phyloP scores from a whole-genome alignment of 2,113 vertebrate species.

The Anarhynchus alexandrinus region DNA sequence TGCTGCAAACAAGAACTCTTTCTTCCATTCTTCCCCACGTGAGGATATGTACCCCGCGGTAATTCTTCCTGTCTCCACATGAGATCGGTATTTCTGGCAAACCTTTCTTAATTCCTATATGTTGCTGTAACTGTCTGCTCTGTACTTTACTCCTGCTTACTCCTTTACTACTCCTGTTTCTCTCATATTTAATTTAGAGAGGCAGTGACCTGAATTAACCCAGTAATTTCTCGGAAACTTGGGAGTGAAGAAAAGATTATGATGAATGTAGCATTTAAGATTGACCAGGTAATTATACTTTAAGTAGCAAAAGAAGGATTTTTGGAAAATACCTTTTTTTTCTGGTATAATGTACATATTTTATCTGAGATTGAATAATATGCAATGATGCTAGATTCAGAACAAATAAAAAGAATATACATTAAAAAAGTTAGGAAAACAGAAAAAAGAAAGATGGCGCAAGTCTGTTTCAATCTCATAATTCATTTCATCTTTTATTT shows the following conservation, averaged over 20 bases:
- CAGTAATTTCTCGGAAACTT: not conserved
- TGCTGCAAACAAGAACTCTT: not conserved
- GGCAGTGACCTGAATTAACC: not conserved
- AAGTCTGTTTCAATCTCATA: not conserved
- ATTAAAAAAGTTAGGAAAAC: not conserved
- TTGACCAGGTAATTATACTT: not conserved
- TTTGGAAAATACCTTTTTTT: not conserved
- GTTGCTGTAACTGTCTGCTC: slow-evolving; percentile 11
- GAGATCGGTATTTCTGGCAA: slow-evolving; percentile 53
- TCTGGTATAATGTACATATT: not conserved
- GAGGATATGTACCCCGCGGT: not conserved
- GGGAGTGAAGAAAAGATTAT: not conserved
- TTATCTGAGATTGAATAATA: not conserved
- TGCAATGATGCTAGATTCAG: not conserved
- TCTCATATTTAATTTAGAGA: slow-evolving; percentile 9
- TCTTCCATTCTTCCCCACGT: not conserved
- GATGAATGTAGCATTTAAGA: not conserved
- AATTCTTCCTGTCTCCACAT: slow-evolving; percentile 54
- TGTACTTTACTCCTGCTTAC: not conserved
- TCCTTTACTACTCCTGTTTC: not conserved
- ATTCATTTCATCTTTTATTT: not conserved
- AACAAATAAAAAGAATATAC: not conserved
- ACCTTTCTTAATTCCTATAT: slow-evolving; percentile 11
- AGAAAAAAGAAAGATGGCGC: not conserved
- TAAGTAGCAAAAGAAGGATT: not conserved